Evolutionary conservation across 2,888 invertebrate genomes (phyloP).

Genomic region (Dryadula phaetusa): DNA sequence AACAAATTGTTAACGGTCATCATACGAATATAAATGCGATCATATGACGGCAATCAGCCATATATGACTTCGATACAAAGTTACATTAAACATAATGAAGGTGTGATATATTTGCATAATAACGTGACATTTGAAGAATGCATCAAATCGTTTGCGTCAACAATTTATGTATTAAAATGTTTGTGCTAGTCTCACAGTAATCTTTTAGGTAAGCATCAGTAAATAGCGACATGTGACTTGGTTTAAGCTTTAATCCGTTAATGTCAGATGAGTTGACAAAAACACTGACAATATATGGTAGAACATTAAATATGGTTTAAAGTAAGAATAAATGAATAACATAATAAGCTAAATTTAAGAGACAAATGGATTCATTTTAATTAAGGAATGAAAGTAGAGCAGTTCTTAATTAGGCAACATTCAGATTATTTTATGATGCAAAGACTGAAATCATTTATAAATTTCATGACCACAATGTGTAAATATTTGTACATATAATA

Average conservation of each 20-base stretch:
- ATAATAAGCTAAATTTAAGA: too few relatives aligned
- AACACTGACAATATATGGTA: background rate
- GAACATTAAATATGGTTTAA: background rate
- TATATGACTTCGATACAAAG: constrained; percentile 28
- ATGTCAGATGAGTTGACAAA: background rate
- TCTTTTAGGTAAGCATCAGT: constrained; percentile 9
- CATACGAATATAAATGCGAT: background rate
- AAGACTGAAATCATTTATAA: constrained; percentile 51
- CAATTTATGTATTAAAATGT: constrained; percentile 8
- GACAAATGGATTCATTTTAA: too few relatives aligned
- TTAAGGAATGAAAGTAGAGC: too few relatives aligned
- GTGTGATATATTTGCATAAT: constrained; percentile 1
- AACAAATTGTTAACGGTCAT: background rate
- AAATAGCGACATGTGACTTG: constrained; percentile 8
- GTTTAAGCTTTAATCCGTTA: constrained; percentile 26
- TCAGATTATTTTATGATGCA: constrained; percentile 4
- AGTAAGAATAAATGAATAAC: background rate
- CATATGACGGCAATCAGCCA: constrained; percentile 31
- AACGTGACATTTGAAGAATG: constrained; percentile 5
- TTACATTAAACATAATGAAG: constrained; percentile 20
- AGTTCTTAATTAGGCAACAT: background rate
- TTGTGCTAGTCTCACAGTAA: constrained; percentile 19
- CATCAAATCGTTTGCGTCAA: constrained; percentile 19
- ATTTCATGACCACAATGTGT: constrained; percentile 45
- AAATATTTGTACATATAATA: constrained; percentile 50